A percentile compares a stretch with the other conserved stretches of the same genome.
Conservation (phyloP, 1,140 invertebrate genomes). For the Drepana arcuata region DNA sequence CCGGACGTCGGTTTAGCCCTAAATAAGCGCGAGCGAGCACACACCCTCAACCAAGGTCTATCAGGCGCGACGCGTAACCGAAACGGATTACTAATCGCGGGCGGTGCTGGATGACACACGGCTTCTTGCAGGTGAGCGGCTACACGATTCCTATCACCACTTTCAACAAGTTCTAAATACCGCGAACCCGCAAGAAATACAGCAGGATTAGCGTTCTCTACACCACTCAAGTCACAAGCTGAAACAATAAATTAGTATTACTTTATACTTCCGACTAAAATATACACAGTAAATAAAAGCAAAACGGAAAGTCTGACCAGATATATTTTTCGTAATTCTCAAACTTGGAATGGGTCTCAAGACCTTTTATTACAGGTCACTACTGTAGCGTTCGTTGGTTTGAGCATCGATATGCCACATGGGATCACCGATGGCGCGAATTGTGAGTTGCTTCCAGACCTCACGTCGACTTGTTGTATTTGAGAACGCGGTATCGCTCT, state of each 20-base stretch:
- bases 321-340: too few species aligned
- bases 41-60: conserved; percentile 82
- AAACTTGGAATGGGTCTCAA: too few species aligned
- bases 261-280: background rate
- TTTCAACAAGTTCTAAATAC: conserved; percentile 86
- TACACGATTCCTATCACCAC: conserved; percentile 81
- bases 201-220: conserved; percentile 47
- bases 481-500: too few species aligned
- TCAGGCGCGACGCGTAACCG: conserved; percentile 82
- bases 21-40: conserved; percentile 91
- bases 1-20: conserved; percentile 77
- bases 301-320: background rate
- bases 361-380: too few species aligned
- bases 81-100: conserved; percentile 83
- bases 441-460: too few species aligned
- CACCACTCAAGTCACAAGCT: conserved; percentile 62
- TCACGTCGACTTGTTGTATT: too few species aligned
- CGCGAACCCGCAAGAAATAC: conserved; percentile 75
- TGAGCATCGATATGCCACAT: too few species aligned
- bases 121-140: conserved; percentile 84
- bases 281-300: background rate
- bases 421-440: too few species aligned
- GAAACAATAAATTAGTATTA: conserved; percentile 30
- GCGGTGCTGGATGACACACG: conserved; percentile 73
- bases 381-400: too few species aligned